Evolutionary conservation across 2,797 vertebrate species (phyloP).

Genomic region (Gallirallus australis): DNA sequence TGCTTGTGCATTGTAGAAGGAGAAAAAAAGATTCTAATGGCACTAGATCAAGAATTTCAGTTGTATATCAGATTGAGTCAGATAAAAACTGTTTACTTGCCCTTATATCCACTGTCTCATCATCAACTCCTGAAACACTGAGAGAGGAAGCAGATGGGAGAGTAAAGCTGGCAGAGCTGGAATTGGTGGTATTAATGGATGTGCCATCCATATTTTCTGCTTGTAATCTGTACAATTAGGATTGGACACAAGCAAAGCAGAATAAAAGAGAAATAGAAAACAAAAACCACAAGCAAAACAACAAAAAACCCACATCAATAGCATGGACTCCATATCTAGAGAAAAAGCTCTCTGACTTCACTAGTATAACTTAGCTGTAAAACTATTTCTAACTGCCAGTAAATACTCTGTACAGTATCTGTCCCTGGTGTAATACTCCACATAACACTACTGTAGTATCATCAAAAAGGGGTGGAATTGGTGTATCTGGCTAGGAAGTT

Average conservation of each 20-base stretch:
- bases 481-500: not conserved
- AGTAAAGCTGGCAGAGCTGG: conserved; percentile 84
- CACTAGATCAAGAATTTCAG: not conserved
- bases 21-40: not conserved
- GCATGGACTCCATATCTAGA: not conserved
- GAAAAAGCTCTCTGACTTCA: not conserved
- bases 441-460: rapidly evolving
- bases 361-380: not conserved
- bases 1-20: not conserved
- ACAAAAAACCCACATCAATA: not conserved
- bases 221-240: conserved; percentile 70
- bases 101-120: conserved; percentile 88
- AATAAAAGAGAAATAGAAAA: not conserved
- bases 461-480: not conserved
- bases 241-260: not conserved
- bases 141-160: conserved; percentile 82
- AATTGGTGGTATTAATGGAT: conserved; percentile 75
- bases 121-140: conserved; percentile 55
- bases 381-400: not conserved
- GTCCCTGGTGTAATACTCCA: not conserved
- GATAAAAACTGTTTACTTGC: conserved; percentile 79
- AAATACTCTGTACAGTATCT: not conserved
- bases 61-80: not conserved
- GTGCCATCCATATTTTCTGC: conserved; percentile 69
- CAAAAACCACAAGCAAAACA: not conserved